Conservation (phyloP, 2,113 vertebrate genomes). For the Tupaia chinensis region DNA sequence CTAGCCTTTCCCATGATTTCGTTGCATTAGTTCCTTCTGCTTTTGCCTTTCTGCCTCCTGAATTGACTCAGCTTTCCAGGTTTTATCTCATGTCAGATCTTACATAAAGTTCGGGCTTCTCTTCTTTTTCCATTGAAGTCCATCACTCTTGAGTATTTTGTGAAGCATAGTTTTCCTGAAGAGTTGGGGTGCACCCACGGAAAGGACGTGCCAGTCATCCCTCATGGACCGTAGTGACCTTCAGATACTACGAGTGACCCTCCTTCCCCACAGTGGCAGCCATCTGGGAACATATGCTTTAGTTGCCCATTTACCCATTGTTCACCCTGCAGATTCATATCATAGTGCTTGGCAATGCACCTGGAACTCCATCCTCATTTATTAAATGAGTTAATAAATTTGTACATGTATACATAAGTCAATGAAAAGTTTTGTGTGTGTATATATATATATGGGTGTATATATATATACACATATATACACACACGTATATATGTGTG, state of each 20-base stretch:
- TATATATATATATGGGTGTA: no score
- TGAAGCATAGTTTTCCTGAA: slow-evolving; percentile 4
- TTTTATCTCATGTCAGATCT: background rate
- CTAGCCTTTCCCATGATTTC: background rate
- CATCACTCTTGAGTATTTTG: background rate
- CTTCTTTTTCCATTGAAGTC: background rate
- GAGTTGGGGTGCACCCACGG: background rate
- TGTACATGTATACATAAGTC: background rate
- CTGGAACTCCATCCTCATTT: background rate
- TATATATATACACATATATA: no score
- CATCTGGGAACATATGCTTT: background rate
- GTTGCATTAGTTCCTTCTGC: background rate
- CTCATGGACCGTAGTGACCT: background rate
- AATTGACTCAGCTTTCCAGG: background rate
- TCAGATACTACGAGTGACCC: background rate
- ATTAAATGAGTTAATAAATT: slow-evolving; percentile 4
- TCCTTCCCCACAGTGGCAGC: background rate
- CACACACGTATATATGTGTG: no score
- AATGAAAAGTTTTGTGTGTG: background rate
- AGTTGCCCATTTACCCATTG: background rate
- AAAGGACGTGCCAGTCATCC: background rate
- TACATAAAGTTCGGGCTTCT: background rate
- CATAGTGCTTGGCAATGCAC: background rate
- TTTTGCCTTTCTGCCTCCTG: background rate
- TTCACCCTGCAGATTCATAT: background rate